Conservation (phyloP, 2,888 invertebrate genomes). For the Yponomeuta plumbellus region DNA sequence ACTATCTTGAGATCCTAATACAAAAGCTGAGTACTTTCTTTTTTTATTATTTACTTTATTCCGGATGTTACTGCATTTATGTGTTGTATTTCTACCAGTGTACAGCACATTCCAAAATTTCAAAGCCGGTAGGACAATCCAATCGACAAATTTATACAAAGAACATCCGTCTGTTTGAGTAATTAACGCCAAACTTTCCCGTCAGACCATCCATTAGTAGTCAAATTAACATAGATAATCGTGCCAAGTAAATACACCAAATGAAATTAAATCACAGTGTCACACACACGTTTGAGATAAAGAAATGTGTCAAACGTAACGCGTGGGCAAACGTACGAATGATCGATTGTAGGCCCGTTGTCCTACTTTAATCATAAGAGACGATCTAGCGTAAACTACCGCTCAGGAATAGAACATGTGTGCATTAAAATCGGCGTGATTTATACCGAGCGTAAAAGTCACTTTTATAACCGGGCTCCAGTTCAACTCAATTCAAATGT, state of each 20-base stretch:
- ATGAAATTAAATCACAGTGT: conserved; percentile 22
- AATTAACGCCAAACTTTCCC: not conserved
- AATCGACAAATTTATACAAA: not conserved
- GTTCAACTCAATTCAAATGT: too few relatives aligned
- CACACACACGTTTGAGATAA: conserved; percentile 35
- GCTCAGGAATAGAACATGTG: not conserved
- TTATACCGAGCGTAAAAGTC: not conserved
- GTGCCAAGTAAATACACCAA: conserved; percentile 29
- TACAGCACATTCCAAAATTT: too few relatives aligned
- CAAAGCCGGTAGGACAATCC: too few relatives aligned
- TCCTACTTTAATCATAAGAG: conserved; percentile 23
- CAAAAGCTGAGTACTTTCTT: too few relatives aligned
- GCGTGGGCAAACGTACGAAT: conserved; percentile 10
- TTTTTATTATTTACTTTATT: too few relatives aligned
- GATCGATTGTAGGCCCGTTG: conserved; percentile 5
- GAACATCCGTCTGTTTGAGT: not conserved
- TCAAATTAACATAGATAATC: conserved; percentile 30
- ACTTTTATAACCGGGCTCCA: not conserved
- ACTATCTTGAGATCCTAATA: too few relatives aligned
- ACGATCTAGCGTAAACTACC: conserved; percentile 29
- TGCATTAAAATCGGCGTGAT: not conserved
- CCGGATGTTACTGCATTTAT: too few relatives aligned
- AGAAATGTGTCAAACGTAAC: conserved; percentile 27
- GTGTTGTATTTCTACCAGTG: too few relatives aligned
- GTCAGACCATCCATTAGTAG: not conserved